phyloP scores from a whole-genome alignment of 1,140 invertebrate genomes.

The Wasmannia auropunctata region DNA sequence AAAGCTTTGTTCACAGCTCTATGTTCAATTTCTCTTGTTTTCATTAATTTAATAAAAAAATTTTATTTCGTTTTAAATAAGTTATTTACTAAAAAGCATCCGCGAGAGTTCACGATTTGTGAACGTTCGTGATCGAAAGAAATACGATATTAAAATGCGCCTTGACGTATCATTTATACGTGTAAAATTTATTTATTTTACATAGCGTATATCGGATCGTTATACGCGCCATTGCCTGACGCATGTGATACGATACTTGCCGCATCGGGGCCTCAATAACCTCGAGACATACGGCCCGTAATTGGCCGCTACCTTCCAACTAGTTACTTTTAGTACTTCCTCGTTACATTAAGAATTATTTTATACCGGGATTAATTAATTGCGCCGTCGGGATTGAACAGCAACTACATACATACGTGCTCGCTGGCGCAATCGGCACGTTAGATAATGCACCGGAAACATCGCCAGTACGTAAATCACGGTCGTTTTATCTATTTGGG shows the following conservation, averaged over 20 bases:
- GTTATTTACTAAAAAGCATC: not conserved
- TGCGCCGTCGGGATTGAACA: slow-evolving; percentile 5
- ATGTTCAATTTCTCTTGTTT: not conserved
- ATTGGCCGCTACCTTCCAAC: slow-evolving; percentile 25
- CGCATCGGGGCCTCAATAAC: not conserved
- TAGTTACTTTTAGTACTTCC: slow-evolving; percentile 66
- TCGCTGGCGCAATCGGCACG: not conserved
- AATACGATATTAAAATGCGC: not conserved
- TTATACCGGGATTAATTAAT: slow-evolving; percentile 70
- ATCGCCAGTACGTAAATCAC: not conserved
- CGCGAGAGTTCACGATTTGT: not conserved
- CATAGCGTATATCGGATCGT: not conserved
- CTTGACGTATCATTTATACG: not conserved
- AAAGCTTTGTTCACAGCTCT: not conserved
- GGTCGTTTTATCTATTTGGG: slow-evolving; percentile 17
- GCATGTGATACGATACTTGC: not conserved
- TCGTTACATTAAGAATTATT: slow-evolving; percentile 62
- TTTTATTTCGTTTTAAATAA: not conserved
- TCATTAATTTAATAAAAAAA: too few relatives aligned
- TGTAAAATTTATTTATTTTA: slow-evolving; percentile 43
- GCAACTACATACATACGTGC: not conserved
- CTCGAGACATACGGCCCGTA: not conserved
- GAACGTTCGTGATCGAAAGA: not conserved
- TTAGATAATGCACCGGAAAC: slow-evolving; percentile 41
- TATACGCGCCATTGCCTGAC: not conserved